Conservation (phyloP, 1,140 invertebrate species). For the Apis florea region DNA sequence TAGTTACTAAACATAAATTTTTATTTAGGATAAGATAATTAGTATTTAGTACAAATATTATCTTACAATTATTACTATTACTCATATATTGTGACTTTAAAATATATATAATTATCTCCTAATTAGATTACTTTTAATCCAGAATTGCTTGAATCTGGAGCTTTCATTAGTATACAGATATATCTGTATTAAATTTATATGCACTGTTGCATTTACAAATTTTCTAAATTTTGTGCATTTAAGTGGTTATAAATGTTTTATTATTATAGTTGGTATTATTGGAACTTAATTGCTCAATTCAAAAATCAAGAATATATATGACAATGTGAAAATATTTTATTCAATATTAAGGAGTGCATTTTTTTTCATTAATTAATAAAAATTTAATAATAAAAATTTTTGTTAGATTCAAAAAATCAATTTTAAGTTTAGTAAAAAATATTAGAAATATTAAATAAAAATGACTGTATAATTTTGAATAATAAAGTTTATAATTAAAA, state of each 20-base stretch:
- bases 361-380: no score
- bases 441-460: constrained; percentile 1
- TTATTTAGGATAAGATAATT: constrained; percentile 44
- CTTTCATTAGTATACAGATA: constrained; percentile 4
- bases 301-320: neutral
- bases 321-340: neutral
- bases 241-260: constrained; percentile 1
- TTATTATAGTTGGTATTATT: constrained; percentile 9
- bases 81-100: constrained; percentile 29
- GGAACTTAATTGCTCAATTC: constrained; percentile 28
- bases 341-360: constrained; percentile 3
- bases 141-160: constrained; percentile 15
- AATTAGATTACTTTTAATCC: constrained; percentile 23
- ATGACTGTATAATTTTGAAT: constrained; percentile 15
- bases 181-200: constrained; percentile 27
- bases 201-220: constrained; percentile 4
- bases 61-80: constrained; percentile 33
- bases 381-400: no score
- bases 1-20: constrained; percentile 48
- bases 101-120: neutral
- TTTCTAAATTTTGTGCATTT: constrained; percentile 15
- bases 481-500: constrained; percentile 33
- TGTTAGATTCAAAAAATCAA: neutral
- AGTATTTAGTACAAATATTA: constrained; percentile 37
- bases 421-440: neutral